Evolutionary conservation across 2,797 vertebrate species (phyloP).

Genomic region (Lagocephalus sceleratus): DNA sequence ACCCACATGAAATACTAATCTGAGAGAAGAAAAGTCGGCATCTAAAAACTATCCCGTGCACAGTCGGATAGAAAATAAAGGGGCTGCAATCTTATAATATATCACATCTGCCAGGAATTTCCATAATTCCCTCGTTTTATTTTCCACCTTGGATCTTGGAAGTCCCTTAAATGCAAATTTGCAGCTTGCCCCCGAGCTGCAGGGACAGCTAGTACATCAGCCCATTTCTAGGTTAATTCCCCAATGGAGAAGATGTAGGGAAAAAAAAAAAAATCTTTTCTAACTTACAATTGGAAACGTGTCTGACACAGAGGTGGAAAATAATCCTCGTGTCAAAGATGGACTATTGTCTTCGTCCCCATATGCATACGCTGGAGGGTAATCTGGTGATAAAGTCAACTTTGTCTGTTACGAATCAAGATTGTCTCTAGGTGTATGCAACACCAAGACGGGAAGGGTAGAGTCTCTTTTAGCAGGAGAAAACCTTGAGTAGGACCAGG

Average conservation of each 20-base stretch:
- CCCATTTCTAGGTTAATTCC: slow-evolving; percentile 45
- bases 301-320: slow-evolving; percentile 19
- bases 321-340: not conserved
- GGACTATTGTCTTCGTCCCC: no score
- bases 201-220: slow-evolving; percentile 16
- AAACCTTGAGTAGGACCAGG: no score
- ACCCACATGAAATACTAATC: slow-evolving; percentile 10
- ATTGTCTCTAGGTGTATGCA: no score
- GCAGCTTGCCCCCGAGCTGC: slow-evolving; percentile 22
- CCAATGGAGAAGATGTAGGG: slow-evolving; percentile 28
- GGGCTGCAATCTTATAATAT: slow-evolving; percentile 28
- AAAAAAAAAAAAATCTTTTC: slow-evolving; percentile 31
- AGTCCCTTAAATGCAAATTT: slow-evolving; percentile 50
- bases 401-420: no score
- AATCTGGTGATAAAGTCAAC: no score
- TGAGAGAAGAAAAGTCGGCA: not conserved
- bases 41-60: slow-evolving; percentile 15
- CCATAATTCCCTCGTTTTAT: slow-evolving; percentile 45
- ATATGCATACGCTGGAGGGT: no score
- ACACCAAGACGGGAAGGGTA: no score
- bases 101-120: slow-evolving; percentile 41
- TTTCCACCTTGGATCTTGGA: slow-evolving; percentile 39
- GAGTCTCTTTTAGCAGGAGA: no score
- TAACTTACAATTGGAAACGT: slow-evolving; percentile 22
- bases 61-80: slow-evolving; percentile 38